Evolutionary conservation across 2,888 invertebrate species (phyloP), one percentile per base, ranked within the genome.

Genomic region (Andrena trimmerana): DNA sequence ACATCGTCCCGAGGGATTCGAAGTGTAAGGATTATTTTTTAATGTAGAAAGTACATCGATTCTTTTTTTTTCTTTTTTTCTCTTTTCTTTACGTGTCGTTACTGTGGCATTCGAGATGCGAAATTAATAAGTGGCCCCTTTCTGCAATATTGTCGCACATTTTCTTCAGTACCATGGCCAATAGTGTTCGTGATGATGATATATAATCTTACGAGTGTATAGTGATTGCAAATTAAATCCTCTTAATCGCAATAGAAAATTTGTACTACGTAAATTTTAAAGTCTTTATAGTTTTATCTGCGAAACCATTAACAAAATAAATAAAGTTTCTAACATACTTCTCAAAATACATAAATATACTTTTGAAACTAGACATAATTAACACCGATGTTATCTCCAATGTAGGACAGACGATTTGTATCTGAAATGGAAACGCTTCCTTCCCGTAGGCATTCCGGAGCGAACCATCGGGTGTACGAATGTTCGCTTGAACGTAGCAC

Each of bases 301-400:
- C 48, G 74, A 72, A 83, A 70, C 52, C 67, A 85, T 65, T 79
- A 82, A 86, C 74, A 78, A 60, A 74, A 70, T 76, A 84, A 81
- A 88, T 85, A 83, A 80, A 82, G 72, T 80, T 76, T 81, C 52
- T 81, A 86, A 83, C 79, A 80, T 69, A 69, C 33, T 62, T 81
- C 54, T 77, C 52, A 72, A 57, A 76, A 74, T 74, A 77, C 48
- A 82, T 82, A 84, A 84, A 84, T 78, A 84, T 70, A 84, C 42
- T 7, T 65, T 71, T 48, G 63, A 83, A 78, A 75, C 29, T 75
- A 72, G 57, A 70, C 48, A 68, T 78, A 57, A 65, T 71, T 36
- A 83, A 73, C 67, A 71, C 62, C 71, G 66, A 84, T 75, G 33
- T 48, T 24, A 66, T 31, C 52, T 52, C 59, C 54, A 66, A 79